Percentiles rank a stretch among this genome's conserved stretches.
Evolutionary conservation across 2,888 invertebrate species (phyloP).

Genomic region (Crocallis elinguaria): DNA sequence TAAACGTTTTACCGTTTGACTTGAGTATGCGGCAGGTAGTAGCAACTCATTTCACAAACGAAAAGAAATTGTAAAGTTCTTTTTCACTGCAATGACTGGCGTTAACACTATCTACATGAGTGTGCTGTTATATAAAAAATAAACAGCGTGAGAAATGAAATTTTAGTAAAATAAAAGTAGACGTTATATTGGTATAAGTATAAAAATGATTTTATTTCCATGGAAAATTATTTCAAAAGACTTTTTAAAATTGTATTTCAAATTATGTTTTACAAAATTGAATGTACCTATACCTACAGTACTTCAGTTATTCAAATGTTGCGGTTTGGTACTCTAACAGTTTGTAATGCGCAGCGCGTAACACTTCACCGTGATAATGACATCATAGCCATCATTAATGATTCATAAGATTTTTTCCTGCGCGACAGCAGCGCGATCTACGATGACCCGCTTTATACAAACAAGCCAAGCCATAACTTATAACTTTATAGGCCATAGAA

Average conservation of each 20-base stretch:
- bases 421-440: constrained; percentile 29
- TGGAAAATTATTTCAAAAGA: no score
- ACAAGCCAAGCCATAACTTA: neutral
- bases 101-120: no score
- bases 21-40: constrained; percentile 26
- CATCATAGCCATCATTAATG: constrained; percentile 56
- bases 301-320: neutral
- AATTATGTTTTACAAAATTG: no score
- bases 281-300: no score
- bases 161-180: neutral
- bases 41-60: neutral
- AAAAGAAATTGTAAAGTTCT: constrained; percentile 22
- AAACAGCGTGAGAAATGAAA: neutral
- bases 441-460: constrained; percentile 31
- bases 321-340: constrained; percentile 10
- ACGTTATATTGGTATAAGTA: no score
- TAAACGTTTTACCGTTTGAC: constrained; percentile 14
- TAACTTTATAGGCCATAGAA: neutral
- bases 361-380: constrained; percentile 51
- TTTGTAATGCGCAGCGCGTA: constrained; percentile 40
- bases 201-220: no score
- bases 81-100: constrained; percentile 17
- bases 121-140: no score
- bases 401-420: constrained; percentile 56
- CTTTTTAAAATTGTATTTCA: no score